phyloP scores from a whole-genome alignment of 2,888 invertebrate species.

The Torymus texanus region DNA sequence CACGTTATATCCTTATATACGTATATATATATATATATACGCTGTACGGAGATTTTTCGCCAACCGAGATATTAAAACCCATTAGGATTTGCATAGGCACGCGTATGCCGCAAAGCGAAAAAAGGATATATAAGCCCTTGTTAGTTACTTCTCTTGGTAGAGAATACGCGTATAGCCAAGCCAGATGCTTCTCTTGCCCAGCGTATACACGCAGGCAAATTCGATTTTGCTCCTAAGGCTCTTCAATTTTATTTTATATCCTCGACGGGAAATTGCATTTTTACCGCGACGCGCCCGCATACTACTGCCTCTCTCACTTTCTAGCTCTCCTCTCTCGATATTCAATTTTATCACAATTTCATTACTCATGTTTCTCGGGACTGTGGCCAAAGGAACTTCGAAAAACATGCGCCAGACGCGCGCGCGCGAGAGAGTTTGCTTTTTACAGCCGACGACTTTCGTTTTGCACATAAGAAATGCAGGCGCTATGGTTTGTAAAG shows the following conservation, averaged over 20 bases:
- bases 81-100: slow-evolving; percentile 7
- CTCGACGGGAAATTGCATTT: slow-evolving; percentile 31
- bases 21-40: neutral
- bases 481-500: too few relatives aligned
- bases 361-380: slow-evolving; percentile 32
- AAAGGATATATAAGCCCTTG: neutral
- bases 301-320: neutral
- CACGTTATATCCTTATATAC: neutral
- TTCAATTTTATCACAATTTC: slow-evolving; percentile 49
- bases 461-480: too few relatives aligned
- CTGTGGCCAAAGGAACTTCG: slow-evolving; percentile 18
- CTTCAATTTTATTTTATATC: slow-evolving; percentile 46
- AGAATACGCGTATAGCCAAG: neutral
- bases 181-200: too few relatives aligned
- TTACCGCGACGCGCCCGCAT: slow-evolving; percentile 4
- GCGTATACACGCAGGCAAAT: slow-evolving; percentile 4
- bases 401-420: neutral
- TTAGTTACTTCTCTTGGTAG: neutral
- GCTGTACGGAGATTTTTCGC: neutral
- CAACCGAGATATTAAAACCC: slow-evolving; percentile 30
- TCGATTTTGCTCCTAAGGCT: slow-evolving; percentile 18
- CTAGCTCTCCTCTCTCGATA: slow-evolving; percentile 15
- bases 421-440: too few relatives aligned
- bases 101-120: neutral
- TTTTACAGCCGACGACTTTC: too few relatives aligned